Conservation (phyloP, 2,113 vertebrate species). For the Amphilophus citrinellus region DNA sequence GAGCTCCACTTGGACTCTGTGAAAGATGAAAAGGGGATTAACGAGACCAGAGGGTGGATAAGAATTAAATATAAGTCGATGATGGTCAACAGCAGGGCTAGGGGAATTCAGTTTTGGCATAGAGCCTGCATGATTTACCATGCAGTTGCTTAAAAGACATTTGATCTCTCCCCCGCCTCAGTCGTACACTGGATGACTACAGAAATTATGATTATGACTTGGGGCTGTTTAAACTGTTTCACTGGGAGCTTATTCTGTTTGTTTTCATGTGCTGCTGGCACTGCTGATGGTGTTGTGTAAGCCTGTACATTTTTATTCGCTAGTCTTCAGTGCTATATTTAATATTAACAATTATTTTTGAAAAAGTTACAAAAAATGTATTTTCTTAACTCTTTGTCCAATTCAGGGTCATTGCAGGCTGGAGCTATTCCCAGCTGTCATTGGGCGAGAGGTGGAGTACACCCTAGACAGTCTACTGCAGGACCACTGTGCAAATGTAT, state of each 20-base stretch:
- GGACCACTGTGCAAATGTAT: neutral
- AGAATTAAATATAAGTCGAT: constrained; percentile 23
- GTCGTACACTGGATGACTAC: neutral
- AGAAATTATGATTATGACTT: constrained; percentile 4
- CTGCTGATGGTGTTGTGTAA: neutral
- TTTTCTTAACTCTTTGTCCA: neutral
- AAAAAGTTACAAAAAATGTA: neutral
- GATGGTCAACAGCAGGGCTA: neutral
- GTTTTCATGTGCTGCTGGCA: neutral
- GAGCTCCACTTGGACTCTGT: neutral
- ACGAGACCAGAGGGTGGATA: constrained; percentile 5
- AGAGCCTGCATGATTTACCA: neutral
- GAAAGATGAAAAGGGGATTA: constrained; percentile 19
- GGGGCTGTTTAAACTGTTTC: neutral
- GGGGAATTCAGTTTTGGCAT: constrained; percentile 20
- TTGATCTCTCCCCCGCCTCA: neutral
- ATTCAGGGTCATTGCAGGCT: neutral
- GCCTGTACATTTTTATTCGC: neutral
- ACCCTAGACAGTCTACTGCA: no score
- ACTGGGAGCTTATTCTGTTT: neutral
- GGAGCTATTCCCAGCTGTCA: neutral
- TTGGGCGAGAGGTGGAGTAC: neutral
- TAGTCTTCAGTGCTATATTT: neutral
- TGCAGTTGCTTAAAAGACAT: constrained; percentile 21
- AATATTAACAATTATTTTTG: neutral